Base-by-base conservation (phyloP, 2,888 invertebrate species). In the Aproaerema taeniolella region DNA sequence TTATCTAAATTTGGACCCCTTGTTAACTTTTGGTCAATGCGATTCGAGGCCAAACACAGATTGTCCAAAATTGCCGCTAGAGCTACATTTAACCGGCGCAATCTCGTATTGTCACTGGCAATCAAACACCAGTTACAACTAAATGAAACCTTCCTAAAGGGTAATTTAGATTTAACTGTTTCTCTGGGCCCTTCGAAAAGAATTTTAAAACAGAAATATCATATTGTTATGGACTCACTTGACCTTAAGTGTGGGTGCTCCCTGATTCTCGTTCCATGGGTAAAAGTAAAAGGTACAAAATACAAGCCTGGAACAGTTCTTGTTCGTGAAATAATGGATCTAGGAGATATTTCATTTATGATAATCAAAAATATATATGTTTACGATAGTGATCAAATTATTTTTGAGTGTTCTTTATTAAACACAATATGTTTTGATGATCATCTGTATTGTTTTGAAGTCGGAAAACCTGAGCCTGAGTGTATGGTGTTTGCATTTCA, bases 31-130 rank as follows among this genome's bases (percentile, higher is more conserved):
- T 48, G 43, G 43, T 37, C 41, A 3, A 48, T 48, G 46, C 16
- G 46, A 12, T 48, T 31, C 32, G 45, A 48, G 31, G 45, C 45
- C 7, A 48, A 48, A 37, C 48, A 48, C 26, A 38, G 42, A 26
- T n/a, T 41, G 9, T 48, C 25, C 6, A 48, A 48, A 42, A 38
- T 43, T 7, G 20, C 35, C 13, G 31, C 48, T 17, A 41, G 25
- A 30, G 43, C 31, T 28, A 39, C 47, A 17, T 33, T 11, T 9
- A 47, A 42, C 11, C 25, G 41, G 33, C 14, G 26, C 2, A 47
- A 47, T 15, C 34, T 47, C 26, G 32, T 36, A 4, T 2, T 31
- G 25, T 14, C 40, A 26, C 16, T 47, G 10, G 38, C 40, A 12
- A 33, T 36, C 1, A 47, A 44, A 36, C 39, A 47, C 26, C 43